Percentiles rank a stretch among this genome's conserved stretches.
These are phyloP conservation scores for Rhinopithecus roxellana DNA, from an alignment of 2,113 vertebrate species.

Conservation along the genomic window DNA sequence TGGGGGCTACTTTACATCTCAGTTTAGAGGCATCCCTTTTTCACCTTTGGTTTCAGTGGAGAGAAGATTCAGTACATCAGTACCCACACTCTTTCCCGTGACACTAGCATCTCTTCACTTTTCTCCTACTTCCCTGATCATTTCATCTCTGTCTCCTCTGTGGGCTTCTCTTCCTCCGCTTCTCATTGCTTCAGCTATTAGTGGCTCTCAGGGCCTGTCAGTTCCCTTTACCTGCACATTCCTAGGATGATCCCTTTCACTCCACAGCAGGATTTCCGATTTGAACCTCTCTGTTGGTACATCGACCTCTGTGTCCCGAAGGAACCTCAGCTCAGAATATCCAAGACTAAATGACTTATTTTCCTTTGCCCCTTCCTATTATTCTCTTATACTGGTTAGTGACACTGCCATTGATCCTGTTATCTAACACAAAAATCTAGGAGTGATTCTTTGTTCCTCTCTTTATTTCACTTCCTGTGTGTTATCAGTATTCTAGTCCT, in stretches of 20 bases:
- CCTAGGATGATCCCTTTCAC: no score
- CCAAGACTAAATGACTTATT: background rate
- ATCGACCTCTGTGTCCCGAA: background rate
- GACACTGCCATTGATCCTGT: background rate
- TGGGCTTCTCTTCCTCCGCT: background rate
- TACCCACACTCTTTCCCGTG: background rate
- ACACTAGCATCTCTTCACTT: background rate
- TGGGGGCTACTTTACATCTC: background rate
- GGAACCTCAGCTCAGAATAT: background rate
- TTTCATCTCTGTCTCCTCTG: background rate
- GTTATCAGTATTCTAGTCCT: background rate
- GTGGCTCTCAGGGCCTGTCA: background rate
- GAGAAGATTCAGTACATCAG: background rate
- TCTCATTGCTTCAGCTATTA: background rate
- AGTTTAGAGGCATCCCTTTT: background rate
- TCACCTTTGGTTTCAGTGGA: background rate
- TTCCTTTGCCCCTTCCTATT: background rate
- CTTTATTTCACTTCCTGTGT: background rate
- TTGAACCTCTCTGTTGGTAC: background rate
- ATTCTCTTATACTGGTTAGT: background rate
- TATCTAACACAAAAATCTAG: background rate
- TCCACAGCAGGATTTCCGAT: background rate
- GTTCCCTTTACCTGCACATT: background rate
- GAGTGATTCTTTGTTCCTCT: background rate
- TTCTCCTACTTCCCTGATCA: background rate